Base-by-base conservation (phyloP, 2,113 vertebrate genomes). In the Drymodes brunneopygia region DNA sequence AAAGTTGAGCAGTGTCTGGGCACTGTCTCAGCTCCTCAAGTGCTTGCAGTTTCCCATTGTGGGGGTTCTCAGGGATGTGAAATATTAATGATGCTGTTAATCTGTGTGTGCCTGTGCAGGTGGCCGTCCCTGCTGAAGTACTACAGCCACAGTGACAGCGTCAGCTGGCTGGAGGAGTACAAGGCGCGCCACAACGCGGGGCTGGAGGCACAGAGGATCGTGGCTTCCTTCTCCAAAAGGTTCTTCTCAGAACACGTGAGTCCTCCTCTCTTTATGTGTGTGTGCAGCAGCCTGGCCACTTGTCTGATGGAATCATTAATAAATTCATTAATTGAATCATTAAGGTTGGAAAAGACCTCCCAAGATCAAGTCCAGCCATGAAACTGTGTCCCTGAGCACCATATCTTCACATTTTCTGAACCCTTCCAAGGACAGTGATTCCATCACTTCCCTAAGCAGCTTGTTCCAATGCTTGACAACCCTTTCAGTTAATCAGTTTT, bases 221-320 rank as follows among this genome's bases (percentile, higher is more conserved):
- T 99, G 50, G 98, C 98, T 71, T 99, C 99, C 0, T 99, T 99
- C 97, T 99, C 99, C 38, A 99, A 99, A 97, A 98, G 99, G 83
- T 99, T 99, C 98, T 99, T 99, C 95, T 98, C 99, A 29, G 99
- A 99, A 92, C 99, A 99, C 7, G 99, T 99, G 95, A 99, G 99
- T 81, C 24, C 12, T 31, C 33, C 56, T 62, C 62, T 33, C 7
- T 31, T 0, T 13, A 0, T 8, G 7, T 23, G 23, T 29, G 8
- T n/a, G 35, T 57, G 53, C 64, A 50, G 14, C 62, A 86, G 13
- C 51, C 36, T 48, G 10, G 56, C 58, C n/a, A 1, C 51, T 23
- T 53, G 27, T 19, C 50, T 5, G 7, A 4, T 5, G 3, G 25
- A 19, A 13, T 47, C 11, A 2, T 60, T 11, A 33, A 28, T 33